Evolutionary conservation across 2,797 vertebrate genomes (phyloP).

Genomic region (Megaceryle alcyon): DNA sequence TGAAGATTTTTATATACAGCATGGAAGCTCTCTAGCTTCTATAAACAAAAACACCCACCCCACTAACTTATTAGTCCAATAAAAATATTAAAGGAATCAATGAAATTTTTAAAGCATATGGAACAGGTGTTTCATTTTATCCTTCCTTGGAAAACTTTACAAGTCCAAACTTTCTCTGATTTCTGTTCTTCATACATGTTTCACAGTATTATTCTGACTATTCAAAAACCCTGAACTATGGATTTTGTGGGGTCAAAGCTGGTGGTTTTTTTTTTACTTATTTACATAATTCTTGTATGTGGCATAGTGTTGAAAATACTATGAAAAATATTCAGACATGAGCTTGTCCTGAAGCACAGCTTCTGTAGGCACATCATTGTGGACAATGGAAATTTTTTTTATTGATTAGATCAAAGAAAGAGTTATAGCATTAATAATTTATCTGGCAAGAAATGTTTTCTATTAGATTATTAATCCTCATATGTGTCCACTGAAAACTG

Average conservation of each 20-base stretch:
- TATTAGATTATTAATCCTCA: background rate
- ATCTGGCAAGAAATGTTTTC: background rate
- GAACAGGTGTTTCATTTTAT: slow-evolving; percentile 37
- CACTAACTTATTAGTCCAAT: background rate
- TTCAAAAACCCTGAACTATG: background rate
- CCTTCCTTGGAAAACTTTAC: background rate
- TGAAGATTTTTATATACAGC: background rate
- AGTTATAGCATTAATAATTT: slow-evolving; percentile 41
- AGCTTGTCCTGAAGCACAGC: background rate
- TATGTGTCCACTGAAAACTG: background rate
- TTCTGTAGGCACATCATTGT: background rate
- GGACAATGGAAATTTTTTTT: background rate
- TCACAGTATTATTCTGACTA: background rate
- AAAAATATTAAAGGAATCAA: background rate
- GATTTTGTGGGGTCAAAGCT: background rate
- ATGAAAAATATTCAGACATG: background rate
- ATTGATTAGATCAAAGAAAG: slow-evolving; percentile 20
- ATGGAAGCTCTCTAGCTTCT: background rate
- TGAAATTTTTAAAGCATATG: background rate
- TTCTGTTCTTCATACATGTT: slow-evolving; percentile 24
- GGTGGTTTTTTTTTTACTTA: background rate
- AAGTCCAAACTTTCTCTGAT: slow-evolving; percentile 1
- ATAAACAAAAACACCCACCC: background rate
- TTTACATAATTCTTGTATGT: background rate
- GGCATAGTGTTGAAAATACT: background rate